A percentile compares a stretch with the other conserved stretches of the same genome.
phyloP scores from a whole-genome alignment of 2,888 invertebrate species.

The Acanthococcus lagerstroemiae region DNA sequence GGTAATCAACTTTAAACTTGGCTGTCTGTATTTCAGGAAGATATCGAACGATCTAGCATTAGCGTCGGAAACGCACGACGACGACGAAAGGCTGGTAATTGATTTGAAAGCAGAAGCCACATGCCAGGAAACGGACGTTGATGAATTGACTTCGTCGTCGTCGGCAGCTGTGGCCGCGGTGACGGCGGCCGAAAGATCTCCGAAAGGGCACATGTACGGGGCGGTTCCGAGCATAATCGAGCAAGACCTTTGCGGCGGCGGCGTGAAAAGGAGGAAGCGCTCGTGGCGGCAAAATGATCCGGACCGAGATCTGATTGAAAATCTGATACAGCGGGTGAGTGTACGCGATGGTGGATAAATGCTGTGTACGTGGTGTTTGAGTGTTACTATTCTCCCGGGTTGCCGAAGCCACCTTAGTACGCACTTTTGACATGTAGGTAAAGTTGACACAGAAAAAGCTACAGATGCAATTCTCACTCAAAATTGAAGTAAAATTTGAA shows the following conservation, averaged over 20 bases:
- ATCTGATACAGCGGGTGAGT: too few species aligned
- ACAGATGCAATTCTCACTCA: too few species aligned
- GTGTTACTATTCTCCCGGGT: too few species aligned
- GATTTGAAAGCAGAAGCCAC: conserved; percentile 12
- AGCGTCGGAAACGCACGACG: conserved; percentile 15
- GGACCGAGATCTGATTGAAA: neutral
- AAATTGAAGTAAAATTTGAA: too few species aligned
- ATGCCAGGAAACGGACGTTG: neutral
- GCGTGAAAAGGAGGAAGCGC: neutral
- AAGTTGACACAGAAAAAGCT: too few species aligned
- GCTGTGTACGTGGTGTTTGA: too few species aligned
- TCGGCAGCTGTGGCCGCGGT: neutral
- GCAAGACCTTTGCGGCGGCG: neutral
- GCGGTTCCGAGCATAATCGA: neutral
- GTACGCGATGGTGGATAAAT: too few species aligned
- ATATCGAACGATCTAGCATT: conserved; percentile 8
- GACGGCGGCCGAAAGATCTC: too few species aligned
- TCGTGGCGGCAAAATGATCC: neutral
- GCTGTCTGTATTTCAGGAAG: conserved; percentile 16
- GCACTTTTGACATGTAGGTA: too few species aligned
- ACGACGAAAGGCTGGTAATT: conserved; percentile 21
- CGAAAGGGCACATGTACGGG: neutral
- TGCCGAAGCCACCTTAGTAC: too few species aligned
- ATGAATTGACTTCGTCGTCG: neutral
- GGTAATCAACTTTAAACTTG: too few species aligned